These are phyloP conservation scores for Scalopus aquaticus DNA, from an alignment of 2,113 vertebrate genomes.

Conservation along the genomic window DNA sequence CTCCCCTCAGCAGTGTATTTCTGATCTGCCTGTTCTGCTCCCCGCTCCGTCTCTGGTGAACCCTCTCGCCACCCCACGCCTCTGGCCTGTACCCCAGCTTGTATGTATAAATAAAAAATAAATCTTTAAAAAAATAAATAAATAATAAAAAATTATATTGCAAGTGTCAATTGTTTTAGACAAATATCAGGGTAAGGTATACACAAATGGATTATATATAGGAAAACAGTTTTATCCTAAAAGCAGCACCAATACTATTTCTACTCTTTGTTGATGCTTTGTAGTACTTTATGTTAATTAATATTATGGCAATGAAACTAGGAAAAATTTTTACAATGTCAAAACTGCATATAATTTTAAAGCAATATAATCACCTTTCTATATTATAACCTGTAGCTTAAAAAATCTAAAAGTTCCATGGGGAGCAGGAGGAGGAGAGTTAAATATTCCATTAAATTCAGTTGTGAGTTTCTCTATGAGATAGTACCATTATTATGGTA, in stretches of 20 bases:
- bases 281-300: background rate
- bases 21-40: too few species aligned
- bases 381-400: background rate
- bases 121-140: too few species aligned
- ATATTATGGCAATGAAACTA: background rate
- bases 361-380: background rate
- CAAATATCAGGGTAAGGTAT: background rate
- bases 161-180: background rate
- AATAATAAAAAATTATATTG: too few species aligned
- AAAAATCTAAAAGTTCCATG: background rate
- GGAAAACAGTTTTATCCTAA: background rate
- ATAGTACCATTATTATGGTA: background rate
- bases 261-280: background rate
- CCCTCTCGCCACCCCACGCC: too few species aligned
- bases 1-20: too few species aligned
- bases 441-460: background rate
- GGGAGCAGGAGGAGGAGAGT: accelerated
- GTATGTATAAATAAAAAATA: too few species aligned
- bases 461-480: background rate
- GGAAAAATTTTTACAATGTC: background rate
- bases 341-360: background rate
- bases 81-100: too few species aligned
- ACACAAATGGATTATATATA: background rate
- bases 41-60: too few species aligned
- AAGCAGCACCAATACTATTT: background rate